phyloP scores from a whole-genome alignment of 2,113 vertebrate species.

The Oncorhynchus gorbuscha region DNA sequence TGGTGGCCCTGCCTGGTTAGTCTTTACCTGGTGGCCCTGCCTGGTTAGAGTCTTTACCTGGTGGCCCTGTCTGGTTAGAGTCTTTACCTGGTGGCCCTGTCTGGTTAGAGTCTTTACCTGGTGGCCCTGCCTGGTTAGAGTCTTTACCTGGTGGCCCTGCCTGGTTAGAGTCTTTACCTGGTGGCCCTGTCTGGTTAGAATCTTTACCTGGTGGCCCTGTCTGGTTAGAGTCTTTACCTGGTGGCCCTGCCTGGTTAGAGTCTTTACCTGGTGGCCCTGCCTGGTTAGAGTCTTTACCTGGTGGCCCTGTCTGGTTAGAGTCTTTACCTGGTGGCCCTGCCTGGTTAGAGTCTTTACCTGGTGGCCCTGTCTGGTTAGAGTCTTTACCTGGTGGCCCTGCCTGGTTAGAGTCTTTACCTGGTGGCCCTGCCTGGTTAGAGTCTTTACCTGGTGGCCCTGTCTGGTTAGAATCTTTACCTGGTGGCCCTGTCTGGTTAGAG shows the following conservation, averaged over 20 bases:
- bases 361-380: neutral
- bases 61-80: too few relatives aligned
- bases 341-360: conserved; percentile 12
- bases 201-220: conserved; percentile 19
- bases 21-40: too few relatives aligned
- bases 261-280: conserved; percentile 19
- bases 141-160: conserved; percentile 11
- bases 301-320: neutral
- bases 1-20: too few relatives aligned
- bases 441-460: too few relatives aligned
- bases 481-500: too few relatives aligned
- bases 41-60: too few relatives aligned
- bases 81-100: too few relatives aligned
- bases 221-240: conserved; percentile 12
- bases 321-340: conserved; percentile 19
- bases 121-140: too few relatives aligned
- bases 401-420: neutral
- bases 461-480: too few relatives aligned
- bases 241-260: neutral
- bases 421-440: too few relatives aligned
- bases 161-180: conserved; percentile 24
- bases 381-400: conserved; percentile 21
- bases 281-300: conserved; percentile 3
- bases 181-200: neutral
- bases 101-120: too few relatives aligned